Evolutionary conservation across 2,113 vertebrate genomes (phyloP).

Genomic region (Myotis yumanensis): DNA sequence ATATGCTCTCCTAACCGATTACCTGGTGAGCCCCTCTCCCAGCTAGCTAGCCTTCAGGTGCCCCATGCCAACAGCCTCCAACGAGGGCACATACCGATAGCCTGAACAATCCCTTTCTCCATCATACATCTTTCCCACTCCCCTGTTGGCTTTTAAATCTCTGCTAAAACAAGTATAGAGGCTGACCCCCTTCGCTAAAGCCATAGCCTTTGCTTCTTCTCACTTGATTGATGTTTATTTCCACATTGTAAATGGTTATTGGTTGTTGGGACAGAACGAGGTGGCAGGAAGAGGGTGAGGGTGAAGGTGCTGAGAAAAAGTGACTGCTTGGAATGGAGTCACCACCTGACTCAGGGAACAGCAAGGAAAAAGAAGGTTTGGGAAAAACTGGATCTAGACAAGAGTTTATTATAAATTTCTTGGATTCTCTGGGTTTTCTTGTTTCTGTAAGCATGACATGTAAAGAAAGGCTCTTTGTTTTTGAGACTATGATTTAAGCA

Average conservation of each 20-base stretch:
- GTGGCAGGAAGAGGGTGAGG: neutral
- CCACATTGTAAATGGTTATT: neutral
- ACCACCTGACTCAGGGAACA: neutral
- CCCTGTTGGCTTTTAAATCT: neutral
- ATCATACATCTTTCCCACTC: fast-evolving
- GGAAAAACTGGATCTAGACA: neutral
- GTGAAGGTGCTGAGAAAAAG: neutral
- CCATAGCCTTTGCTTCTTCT: neutral
- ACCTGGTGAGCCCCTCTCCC: neutral
- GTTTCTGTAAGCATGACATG: neutral
- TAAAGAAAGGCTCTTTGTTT: neutral
- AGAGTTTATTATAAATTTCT: neutral
- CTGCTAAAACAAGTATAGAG: neutral
- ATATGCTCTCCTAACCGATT: neutral
- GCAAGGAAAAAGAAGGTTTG: neutral
- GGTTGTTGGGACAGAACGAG: neutral
- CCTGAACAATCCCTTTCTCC: neutral
- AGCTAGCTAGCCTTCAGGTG: neutral
- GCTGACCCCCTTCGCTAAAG: neutral
- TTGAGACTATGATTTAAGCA: neutral
- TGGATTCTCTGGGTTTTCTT: neutral
- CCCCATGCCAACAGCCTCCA: neutral
- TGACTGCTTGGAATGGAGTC: too few species aligned
- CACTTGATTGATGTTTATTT: neutral
- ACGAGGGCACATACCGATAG: neutral